Conservation (phyloP, 2,888 invertebrate species). For the Ethmia dodecea region DNA sequence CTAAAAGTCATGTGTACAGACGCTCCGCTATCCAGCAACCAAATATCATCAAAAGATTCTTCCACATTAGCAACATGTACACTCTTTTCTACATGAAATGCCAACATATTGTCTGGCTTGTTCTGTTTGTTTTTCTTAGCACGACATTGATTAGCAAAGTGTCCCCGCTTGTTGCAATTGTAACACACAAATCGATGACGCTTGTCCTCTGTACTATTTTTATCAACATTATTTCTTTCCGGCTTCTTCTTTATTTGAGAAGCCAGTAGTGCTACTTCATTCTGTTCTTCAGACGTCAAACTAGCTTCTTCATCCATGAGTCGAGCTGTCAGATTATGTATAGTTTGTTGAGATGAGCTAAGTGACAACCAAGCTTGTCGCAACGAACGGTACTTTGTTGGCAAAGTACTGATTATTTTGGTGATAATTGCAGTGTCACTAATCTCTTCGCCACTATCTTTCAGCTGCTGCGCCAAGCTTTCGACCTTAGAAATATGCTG, state of each 20-base stretch:
- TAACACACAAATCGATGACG: slow-evolving; percentile 20
- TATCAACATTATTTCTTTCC: background rate
- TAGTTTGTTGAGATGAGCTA: slow-evolving; percentile 16
- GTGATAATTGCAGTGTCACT: slow-evolving; percentile 27
- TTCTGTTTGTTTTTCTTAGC: slow-evolving; percentile 14
- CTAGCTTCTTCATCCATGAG: slow-evolving; percentile 21
- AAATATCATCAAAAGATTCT: slow-evolving; percentile 15
- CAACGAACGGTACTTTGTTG: slow-evolving; percentile 20
- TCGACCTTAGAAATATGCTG: slow-evolving; percentile 24
- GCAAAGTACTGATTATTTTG: slow-evolving; percentile 27
- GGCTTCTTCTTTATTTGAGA: slow-evolving; percentile 6
- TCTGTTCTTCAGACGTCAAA: slow-evolving; percentile 12
- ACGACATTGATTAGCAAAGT: slow-evolving; percentile 1
- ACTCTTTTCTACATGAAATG: slow-evolving; percentile 17
- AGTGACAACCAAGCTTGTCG: slow-evolving; percentile 26
- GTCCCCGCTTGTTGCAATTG: slow-evolving; percentile 2
- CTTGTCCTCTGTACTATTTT: background rate
- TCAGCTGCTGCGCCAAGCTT: slow-evolving; percentile 21
- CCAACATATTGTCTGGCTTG: slow-evolving; percentile 16
- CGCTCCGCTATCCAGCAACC: slow-evolving; percentile 27
- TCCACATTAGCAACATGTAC: slow-evolving; percentile 1
- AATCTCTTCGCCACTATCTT: slow-evolving; percentile 23
- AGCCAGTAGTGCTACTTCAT: slow-evolving; percentile 19
- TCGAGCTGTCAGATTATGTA: slow-evolving; percentile 21
- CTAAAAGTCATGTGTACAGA: slow-evolving; percentile 10